Percentiles rank a stretch among this genome's conserved stretches.
Evolutionary conservation across 2,797 vertebrate species (phyloP).

Genomic region (Ctenopoma multispine): DNA sequence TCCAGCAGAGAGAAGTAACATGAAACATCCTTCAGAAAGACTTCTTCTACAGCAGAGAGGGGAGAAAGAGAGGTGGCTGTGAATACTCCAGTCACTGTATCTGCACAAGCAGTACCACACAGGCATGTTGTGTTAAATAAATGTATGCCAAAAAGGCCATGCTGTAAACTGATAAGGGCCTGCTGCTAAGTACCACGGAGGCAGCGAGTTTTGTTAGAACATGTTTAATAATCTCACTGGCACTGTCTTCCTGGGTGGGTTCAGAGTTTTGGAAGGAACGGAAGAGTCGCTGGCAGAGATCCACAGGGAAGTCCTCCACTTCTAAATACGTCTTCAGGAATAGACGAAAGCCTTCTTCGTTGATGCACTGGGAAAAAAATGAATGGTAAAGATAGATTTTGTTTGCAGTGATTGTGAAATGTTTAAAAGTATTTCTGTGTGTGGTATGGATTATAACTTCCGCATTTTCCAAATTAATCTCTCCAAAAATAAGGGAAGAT

Average conservation of each 20-base stretch:
- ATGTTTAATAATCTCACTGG: conserved; percentile 74
- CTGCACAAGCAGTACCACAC: conserved; percentile 33
- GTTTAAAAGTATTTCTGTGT: neutral
- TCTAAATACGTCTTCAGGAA: conserved; percentile 93
- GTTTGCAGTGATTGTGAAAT: neutral
- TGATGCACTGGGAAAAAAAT: conserved; percentile 83
- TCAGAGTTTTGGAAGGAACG: conserved; percentile 89
- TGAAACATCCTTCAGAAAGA: conserved; percentile 92
- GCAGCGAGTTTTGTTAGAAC: conserved; percentile 41
- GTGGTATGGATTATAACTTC: conserved; percentile 17
- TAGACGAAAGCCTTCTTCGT: conserved; percentile 90
- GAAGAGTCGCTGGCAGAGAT: conserved; percentile 90
- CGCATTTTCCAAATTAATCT: conserved; percentile 16
- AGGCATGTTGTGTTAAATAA: conserved; percentile 45
- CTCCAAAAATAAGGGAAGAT: conserved; percentile 35
- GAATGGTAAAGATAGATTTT: conserved; percentile 15
- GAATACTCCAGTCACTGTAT: conserved; percentile 44
- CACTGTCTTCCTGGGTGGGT: conserved; percentile 63
- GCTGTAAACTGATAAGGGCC: conserved; percentile 55
- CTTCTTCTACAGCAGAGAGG: conserved; percentile 74
- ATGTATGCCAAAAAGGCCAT: conserved; percentile 45
- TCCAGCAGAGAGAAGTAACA: conserved; percentile 96
- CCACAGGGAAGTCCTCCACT: conserved; percentile 86
- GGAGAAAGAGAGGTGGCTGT: conserved; percentile 23
- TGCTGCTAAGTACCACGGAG: conserved; percentile 34